phyloP scores from a whole-genome alignment of 1,140 invertebrate species.

The Habropoda laboriosa region DNA sequence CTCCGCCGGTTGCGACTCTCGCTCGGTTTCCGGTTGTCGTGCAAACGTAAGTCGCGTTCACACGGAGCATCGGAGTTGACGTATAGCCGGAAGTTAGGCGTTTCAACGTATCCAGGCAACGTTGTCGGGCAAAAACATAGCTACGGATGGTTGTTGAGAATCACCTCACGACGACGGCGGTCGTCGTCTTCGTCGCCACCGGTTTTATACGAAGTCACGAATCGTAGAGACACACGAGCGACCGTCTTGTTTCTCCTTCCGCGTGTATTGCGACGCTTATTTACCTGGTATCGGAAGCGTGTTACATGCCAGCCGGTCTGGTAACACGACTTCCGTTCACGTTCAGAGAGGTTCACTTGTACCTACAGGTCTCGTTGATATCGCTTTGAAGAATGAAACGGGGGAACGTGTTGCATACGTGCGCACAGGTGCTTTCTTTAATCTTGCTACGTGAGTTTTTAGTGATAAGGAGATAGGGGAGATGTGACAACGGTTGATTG shows the following conservation, averaged over 20 bases:
- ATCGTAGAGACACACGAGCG: conserved; percentile 14
- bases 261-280: conserved; percentile 16
- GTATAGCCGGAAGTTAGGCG: conserved; percentile 45
- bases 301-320: not conserved
- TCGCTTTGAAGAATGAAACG: not conserved
- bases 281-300: conserved; percentile 26
- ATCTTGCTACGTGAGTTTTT: not conserved
- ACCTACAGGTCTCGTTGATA: not conserved
- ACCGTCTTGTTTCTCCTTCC: not conserved
- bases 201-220: conserved; percentile 45
- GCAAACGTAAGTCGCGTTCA: conserved; percentile 49
- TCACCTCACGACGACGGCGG: not conserved
- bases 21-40: conserved; percentile 34
- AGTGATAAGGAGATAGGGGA: too few species aligned
- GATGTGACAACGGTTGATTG: too few species aligned
- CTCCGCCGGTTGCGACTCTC: too few species aligned
- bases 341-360: not conserved
- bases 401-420: not conserved
- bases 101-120: conserved; percentile 62
- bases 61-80: conserved; percentile 40
- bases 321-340: not conserved
- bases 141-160: not conserved
- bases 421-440: not conserved
- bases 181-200: too few species aligned
- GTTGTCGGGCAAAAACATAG: conserved; percentile 54